Conservation (phyloP, 1,140 invertebrate species). For the Hesperophylax magnus region DNA sequence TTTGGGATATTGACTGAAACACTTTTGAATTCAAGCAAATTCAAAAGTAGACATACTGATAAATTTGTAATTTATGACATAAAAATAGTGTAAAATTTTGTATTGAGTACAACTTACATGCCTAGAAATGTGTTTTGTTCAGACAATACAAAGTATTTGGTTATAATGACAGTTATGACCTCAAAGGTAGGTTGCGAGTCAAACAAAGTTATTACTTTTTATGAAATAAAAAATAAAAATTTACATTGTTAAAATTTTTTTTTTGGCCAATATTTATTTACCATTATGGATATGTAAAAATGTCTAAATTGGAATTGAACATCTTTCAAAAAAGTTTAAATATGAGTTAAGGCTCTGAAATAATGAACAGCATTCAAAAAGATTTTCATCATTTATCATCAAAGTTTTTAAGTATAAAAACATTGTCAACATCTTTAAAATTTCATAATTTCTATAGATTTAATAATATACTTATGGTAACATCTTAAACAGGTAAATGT, state of each 20-base stretch:
- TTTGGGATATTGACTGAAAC: too few relatives aligned
- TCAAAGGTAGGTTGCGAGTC: too few relatives aligned
- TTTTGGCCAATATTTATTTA: not conserved
- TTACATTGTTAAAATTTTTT: not conserved
- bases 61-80: too few relatives aligned
- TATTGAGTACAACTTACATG: too few relatives aligned
- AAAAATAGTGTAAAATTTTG: too few relatives aligned
- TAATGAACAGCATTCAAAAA: slow-evolving; percentile 42
- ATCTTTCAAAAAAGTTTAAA: slow-evolving; percentile 22
- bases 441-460: slow-evolving; percentile 57
- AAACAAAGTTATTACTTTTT: too few relatives aligned
- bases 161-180: too few relatives aligned
- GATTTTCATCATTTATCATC: slow-evolving; percentile 42
- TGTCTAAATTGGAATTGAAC: not conserved
- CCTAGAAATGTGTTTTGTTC: too few relatives aligned
- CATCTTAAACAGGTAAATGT: slow-evolving; percentile 50
- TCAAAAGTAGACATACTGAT: too few relatives aligned
- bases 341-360: slow-evolving; percentile 53
- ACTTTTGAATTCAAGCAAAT: too few relatives aligned
- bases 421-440: slow-evolving; percentile 57
- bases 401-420: slow-evolving; percentile 58
- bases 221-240: not conserved
- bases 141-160: too few relatives aligned
- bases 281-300: slow-evolving; percentile 4
- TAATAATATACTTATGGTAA: slow-evolving; percentile 54